phyloP scores from a whole-genome alignment of 1,140 invertebrate species.

The Eumeta japonica region DNA sequence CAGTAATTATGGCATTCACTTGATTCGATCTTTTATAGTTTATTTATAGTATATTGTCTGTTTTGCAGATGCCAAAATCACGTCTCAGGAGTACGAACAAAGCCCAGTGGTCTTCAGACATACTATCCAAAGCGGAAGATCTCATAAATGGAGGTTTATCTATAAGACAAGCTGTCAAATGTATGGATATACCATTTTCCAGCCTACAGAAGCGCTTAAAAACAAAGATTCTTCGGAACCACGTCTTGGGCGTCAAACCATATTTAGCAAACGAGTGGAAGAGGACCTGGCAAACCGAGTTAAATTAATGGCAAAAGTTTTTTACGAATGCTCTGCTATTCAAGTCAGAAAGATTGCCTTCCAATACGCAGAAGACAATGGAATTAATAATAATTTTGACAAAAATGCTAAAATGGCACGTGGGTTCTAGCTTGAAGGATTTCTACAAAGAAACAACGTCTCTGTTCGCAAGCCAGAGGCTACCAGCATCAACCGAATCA shows the following conservation, averaged over 20 bases:
- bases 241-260: conserved; percentile 19
- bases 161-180: conserved; percentile 28
- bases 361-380: conserved; percentile 18
- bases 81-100: conserved; percentile 24
- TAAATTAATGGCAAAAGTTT: conserved; percentile 20
- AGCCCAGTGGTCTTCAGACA: conserved; percentile 23
- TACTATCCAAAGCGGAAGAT: conserved; percentile 17
- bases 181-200: conserved; percentile 23
- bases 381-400: conserved; percentile 22
- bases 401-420: conserved; percentile 20
- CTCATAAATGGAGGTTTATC: conserved; percentile 24
- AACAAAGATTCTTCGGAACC: conserved; percentile 17
- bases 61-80: conserved; percentile 26
- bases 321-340: conserved; percentile 21
- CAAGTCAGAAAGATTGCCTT: conserved; percentile 22
- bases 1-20: too few relatives aligned
- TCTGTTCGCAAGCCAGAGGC: too few relatives aligned
- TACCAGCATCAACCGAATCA: conserved; percentile 27
- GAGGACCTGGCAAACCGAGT: conserved; percentile 15
- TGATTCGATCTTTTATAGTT: too few relatives aligned
- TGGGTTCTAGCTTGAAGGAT: conserved; percentile 16
- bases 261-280: conserved; percentile 10
- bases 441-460: conserved; percentile 23
- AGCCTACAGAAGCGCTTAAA: conserved; percentile 22
- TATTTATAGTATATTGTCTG: too few relatives aligned